Conservation (phyloP, 2,888 invertebrate species). For the Eudasyphora cyanicolor region DNA sequence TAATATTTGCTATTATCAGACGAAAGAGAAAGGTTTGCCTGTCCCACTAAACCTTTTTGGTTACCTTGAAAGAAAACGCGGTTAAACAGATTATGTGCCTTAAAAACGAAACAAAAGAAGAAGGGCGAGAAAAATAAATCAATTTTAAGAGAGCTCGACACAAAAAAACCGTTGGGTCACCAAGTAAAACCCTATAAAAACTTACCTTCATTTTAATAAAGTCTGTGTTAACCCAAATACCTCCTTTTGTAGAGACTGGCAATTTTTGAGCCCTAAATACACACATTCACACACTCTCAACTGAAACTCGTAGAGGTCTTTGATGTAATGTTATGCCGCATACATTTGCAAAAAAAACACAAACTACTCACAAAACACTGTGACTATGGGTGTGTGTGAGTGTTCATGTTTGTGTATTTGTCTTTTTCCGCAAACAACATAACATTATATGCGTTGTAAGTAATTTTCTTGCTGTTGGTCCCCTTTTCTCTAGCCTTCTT, state of each 20-base stretch:
- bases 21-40: too few relatives aligned
- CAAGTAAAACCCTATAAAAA: conserved; percentile 20
- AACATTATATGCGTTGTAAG: conserved; percentile 17
- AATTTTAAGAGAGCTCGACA: too few relatives aligned
- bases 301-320: background rate
- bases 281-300: background rate
- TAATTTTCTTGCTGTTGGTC: background rate
- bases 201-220: conserved; percentile 32
- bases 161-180: conserved; percentile 21
- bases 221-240: conserved; percentile 27
- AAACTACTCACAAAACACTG: background rate
- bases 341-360: background rate
- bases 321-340: background rate
- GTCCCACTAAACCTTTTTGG: too few relatives aligned
- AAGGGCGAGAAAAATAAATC: background rate
- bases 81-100: background rate
- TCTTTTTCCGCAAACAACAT: conserved; percentile 4
- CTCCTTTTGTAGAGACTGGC: background rate
- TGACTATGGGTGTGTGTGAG: background rate
- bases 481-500: background rate
- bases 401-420: background rate
- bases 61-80: conserved; percentile 15
- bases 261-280: background rate
- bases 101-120: background rate
- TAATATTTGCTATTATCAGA: too few relatives aligned